phyloP scores from a whole-genome alignment of 2,113 vertebrate genomes.

The Plestiodon gilberti region DNA sequence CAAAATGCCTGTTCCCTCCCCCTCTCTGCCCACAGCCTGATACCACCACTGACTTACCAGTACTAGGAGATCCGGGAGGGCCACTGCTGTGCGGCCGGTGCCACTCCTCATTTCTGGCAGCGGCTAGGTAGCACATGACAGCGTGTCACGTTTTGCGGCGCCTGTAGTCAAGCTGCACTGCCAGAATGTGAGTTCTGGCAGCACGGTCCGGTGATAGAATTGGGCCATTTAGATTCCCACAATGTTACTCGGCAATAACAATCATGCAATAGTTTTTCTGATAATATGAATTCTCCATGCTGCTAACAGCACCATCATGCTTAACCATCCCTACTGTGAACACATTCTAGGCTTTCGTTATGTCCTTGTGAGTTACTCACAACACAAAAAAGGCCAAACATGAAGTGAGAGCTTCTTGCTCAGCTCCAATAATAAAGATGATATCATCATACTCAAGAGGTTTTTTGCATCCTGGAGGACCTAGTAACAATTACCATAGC shows the following conservation, averaged over 20 bases:
- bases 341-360: neutral
- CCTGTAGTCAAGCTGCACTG: no score
- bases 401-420: slow-evolving; percentile 1
- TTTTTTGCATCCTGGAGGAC: neutral
- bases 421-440: neutral
- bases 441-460: neutral
- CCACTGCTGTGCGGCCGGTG: no score
- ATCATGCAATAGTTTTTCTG: neutral
- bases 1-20: no score
- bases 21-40: no score
- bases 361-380: neutral
- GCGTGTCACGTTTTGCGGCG: no score
- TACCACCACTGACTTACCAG: no score
- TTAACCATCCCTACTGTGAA: neutral
- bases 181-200: no score
- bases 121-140: no score
- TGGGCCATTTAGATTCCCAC: neutral
- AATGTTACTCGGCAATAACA: neutral
- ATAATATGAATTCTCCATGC: neutral
- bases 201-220: no score
- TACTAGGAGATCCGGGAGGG: no score
- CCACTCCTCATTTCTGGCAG: no score
- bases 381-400: neutral
- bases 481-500: slow-evolving; percentile 3
- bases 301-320: neutral